Evolutionary conservation across 2,888 invertebrate species (phyloP).

Genomic region (Tethea ocularis): DNA sequence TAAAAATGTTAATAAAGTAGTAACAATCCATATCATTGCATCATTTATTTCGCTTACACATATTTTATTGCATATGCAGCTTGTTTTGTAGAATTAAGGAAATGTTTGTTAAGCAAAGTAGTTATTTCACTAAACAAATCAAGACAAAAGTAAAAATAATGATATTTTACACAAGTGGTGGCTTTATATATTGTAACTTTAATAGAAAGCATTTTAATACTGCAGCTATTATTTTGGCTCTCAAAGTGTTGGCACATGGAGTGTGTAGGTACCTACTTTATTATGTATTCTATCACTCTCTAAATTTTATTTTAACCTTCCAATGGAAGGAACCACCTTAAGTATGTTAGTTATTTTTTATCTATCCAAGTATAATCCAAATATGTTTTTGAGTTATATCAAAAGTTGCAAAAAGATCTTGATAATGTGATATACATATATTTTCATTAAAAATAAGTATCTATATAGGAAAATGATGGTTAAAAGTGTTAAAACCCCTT

Average conservation of each 20-base stretch:
- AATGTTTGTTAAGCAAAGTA: background rate
- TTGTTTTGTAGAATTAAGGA: background rate
- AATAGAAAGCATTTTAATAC: background rate
- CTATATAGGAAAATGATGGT: too few species aligned
- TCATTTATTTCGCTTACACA: slow-evolving; percentile 28
- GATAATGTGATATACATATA: too few species aligned
- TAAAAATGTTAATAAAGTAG: slow-evolving; percentile 25
- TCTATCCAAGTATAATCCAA: too few species aligned
- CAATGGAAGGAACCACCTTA: too few species aligned
- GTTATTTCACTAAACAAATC: background rate
- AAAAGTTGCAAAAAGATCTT: too few species aligned
- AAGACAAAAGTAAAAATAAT: background rate
- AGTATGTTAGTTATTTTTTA: too few species aligned
- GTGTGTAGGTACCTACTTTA: background rate
- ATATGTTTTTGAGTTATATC: too few species aligned
- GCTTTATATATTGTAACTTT: background rate
- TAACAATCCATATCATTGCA: slow-evolving; percentile 28
- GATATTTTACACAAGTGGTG: background rate
- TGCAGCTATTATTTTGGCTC: background rate
- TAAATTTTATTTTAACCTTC: background rate
- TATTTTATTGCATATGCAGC: slow-evolving; percentile 5
- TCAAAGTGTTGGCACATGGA: background rate
- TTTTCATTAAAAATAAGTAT: too few species aligned
- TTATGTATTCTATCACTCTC: background rate
- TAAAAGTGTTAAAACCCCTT: too few species aligned